Evolutionary conservation across 2,113 vertebrate genomes (phyloP).

Genomic region (Sturnus vulgaris): DNA sequence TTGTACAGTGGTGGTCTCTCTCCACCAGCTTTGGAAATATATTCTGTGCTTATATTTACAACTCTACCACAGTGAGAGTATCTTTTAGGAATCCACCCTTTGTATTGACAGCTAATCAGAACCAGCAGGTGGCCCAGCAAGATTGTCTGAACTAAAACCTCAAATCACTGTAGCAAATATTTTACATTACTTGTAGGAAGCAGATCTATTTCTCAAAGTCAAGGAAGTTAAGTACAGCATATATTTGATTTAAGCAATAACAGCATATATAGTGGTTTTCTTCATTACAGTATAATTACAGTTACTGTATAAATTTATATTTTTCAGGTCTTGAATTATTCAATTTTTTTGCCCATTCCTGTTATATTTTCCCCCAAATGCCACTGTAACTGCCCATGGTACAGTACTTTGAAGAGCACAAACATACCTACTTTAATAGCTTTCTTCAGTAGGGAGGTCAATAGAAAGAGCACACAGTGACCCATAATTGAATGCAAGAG

Average conservation of each 20-base stretch:
- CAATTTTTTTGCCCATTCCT: background rate
- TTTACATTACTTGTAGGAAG: background rate
- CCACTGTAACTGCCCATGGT: background rate
- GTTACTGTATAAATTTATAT: background rate
- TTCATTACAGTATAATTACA: background rate
- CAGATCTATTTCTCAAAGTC: background rate
- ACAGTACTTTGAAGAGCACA: background rate
- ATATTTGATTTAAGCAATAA: background rate
- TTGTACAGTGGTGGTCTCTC: background rate
- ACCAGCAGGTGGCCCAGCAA: background rate
- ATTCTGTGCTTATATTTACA: background rate
- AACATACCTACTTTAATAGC: background rate
- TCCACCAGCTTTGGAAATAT: background rate
- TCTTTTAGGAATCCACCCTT: background rate
- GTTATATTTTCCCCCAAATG: background rate
- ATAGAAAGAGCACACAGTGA: background rate
- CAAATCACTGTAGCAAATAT: background rate
- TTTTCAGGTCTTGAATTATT: background rate
- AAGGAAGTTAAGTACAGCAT: background rate
- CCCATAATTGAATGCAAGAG: conserved; percentile 45
- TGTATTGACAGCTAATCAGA: background rate
- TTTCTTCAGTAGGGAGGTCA: conserved; percentile 30
- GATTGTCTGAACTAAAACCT: background rate
- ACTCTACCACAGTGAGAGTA: background rate
- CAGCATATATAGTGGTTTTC: background rate